Percentiles rank a stretch among this genome's conserved stretches.
Evolutionary conservation across 2,888 invertebrate species (phyloP).

Genomic region (Synanthedon andrenaeformis): DNA sequence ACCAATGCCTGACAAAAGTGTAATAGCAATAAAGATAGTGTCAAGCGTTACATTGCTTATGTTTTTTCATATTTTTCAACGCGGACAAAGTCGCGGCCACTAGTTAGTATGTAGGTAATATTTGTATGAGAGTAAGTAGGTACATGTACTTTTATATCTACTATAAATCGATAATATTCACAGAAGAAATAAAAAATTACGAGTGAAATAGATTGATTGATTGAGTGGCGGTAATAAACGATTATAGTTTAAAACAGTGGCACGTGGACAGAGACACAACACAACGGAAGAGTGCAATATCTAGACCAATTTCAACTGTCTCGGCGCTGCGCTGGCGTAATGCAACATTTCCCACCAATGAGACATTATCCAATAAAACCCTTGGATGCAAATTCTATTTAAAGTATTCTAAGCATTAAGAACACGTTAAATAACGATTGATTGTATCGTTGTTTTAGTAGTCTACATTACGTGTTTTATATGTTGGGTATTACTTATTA

Average conservation of each 20-base stretch:
- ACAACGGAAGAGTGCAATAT: constrained; percentile 13
- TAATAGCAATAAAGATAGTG: too few species aligned
- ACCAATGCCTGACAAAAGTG: too few species aligned
- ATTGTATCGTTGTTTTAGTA: too few species aligned
- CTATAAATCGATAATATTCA: too few species aligned
- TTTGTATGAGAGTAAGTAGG: too few species aligned
- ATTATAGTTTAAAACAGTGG: not conserved
- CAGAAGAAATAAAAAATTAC: not conserved
- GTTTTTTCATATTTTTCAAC: too few species aligned
- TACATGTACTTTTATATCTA: too few species aligned
- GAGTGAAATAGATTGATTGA: not conserved
- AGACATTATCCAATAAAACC: constrained; percentile 8
- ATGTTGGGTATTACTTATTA: too few species aligned
- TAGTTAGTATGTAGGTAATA: too few species aligned
- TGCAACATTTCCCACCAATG: constrained; percentile 7
- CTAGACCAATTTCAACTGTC: constrained; percentile 7
- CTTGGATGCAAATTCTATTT: not conserved
- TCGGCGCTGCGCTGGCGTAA: constrained; percentile 2
- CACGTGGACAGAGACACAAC: constrained; percentile 3
- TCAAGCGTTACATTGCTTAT: too few species aligned
- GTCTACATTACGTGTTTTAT: not conserved
- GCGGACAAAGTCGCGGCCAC: too few species aligned
- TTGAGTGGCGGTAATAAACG: not conserved
- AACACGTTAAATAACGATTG: not conserved
- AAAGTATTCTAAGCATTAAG: not conserved